Base-by-base conservation (phyloP, 2,113 vertebrate genomes). In the Dinomys branickii region DNA sequence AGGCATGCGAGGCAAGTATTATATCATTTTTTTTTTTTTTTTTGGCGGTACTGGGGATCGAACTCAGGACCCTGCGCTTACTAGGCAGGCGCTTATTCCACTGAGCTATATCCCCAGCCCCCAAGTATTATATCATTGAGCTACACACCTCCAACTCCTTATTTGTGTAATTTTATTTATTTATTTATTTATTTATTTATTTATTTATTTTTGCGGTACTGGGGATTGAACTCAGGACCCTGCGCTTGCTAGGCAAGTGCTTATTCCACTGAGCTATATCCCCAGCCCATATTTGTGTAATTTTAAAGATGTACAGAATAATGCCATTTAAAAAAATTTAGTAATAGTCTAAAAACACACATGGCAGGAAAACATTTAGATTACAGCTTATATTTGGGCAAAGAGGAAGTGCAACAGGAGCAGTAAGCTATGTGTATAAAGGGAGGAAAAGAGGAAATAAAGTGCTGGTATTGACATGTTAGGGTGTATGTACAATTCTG, bases 91-190 rank as follows among this genome's bases (percentile, higher is more conserved):
- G n/a, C n/a, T n/a, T n/a, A n/a, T n/a, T n/a, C n/a, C n/a, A n/a
- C n/a, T n/a, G n/a, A n/a, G n/a, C n/a, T n/a, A n/a, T n/a, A n/a
- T n/a, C n/a, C n/a, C n/a, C n/a, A n/a, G n/a, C n/a, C n/a, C n/a
- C n/a, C 16, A 52, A 80, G 77, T 33, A 35, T 30, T 35, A 50
- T 19, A 44, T 41, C 35, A n/a, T n/a, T n/a, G 71, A 75, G 24
- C 41, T 50, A 9, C 26, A 24, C 5, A 33, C 20, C 47, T 19
- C 33, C 8, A 80, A 10, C 16, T 33, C 8, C 50, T 38, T 38
- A 63, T 28, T 63, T 50, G 47, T 61, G 47, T 88, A 71, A 63
- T 75, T 90, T 93, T 93, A 82, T n/a, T n/a, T n/a, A n/a, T n/a
- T n/a, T n/a, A n/a, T n/a, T n/a, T n/a, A n/a, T n/a, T n/a, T n/a